These are phyloP conservation scores for Pygocentrus nattereri DNA, from an alignment of 2,797 vertebrate genomes.

Conservation along the genomic window DNA sequence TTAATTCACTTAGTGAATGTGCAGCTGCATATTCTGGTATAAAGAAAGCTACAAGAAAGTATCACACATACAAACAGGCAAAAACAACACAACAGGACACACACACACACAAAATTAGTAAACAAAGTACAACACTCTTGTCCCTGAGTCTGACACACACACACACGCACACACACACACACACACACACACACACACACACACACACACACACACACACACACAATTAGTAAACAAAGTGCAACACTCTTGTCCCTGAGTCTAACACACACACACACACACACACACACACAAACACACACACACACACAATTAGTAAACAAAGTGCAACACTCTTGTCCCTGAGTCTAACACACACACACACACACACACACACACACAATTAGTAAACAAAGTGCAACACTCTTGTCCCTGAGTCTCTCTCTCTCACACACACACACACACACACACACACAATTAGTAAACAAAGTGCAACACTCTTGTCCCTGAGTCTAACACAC, in stretches of 20 bases:
- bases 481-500: not conserved
- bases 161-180: no score
- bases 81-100: no score
- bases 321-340: not conserved
- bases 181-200: not conserved
- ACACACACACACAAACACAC: conserved; percentile 25
- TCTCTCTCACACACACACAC: no score
- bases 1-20: no score
- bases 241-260: not conserved
- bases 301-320: not conserved
- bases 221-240: not conserved
- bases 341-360: not conserved
- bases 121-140: no score
- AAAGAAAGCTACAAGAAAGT: no score
- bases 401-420: not conserved
- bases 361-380: conserved; percentile 9
- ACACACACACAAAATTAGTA: no score
- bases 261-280: not conserved
- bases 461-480: not conserved
- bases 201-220: conserved; percentile 16
- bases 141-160: no score
- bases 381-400: not conserved
- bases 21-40: no score
- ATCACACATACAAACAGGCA: no score
- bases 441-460: not conserved